These are phyloP conservation scores for Periophthalmus magnuspinnatus DNA, from an alignment of 2,797 vertebrate species.

Conservation along the genomic window DNA sequence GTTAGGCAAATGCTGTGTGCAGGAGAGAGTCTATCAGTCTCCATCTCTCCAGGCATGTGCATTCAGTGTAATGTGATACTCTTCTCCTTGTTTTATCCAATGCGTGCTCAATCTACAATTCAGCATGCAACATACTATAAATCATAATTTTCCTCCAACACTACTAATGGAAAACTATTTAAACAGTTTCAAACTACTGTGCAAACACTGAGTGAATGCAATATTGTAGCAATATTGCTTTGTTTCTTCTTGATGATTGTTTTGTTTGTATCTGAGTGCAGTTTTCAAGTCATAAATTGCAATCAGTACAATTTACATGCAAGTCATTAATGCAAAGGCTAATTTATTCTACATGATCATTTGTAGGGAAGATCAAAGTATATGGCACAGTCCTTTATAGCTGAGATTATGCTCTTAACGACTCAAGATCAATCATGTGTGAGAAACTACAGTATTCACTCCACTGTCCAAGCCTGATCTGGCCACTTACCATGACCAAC, in stretches of 20 bases:
- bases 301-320: too few species aligned
- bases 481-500: conserved; percentile 36
- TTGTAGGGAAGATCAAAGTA: too few species aligned
- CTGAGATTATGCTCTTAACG: conserved; percentile 25
- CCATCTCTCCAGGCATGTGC: conserved; percentile 75
- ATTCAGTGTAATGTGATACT: conserved; percentile 81
- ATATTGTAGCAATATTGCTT: background rate
- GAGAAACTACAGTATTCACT: conserved; percentile 46
- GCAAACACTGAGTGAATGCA: background rate
- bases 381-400: too few species aligned
- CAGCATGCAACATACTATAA: conserved; percentile 25
- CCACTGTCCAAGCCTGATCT: conserved; percentile 47
- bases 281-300: too few species aligned
- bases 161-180: background rate
- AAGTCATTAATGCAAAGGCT: too few species aligned
- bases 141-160: background rate
- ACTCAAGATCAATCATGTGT: conserved; percentile 61
- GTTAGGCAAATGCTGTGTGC: conserved; percentile 40
- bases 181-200: background rate
- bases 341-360: too few species aligned
- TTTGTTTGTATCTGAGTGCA: background rate
- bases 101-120: conserved; percentile 69
- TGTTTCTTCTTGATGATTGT: conserved; percentile 34
- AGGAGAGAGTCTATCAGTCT: conserved; percentile 61
- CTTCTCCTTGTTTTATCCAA: conserved; percentile 74